Base-by-base conservation (phyloP, 2,797 vertebrate species). In the Pelochelys cantorii region DNA sequence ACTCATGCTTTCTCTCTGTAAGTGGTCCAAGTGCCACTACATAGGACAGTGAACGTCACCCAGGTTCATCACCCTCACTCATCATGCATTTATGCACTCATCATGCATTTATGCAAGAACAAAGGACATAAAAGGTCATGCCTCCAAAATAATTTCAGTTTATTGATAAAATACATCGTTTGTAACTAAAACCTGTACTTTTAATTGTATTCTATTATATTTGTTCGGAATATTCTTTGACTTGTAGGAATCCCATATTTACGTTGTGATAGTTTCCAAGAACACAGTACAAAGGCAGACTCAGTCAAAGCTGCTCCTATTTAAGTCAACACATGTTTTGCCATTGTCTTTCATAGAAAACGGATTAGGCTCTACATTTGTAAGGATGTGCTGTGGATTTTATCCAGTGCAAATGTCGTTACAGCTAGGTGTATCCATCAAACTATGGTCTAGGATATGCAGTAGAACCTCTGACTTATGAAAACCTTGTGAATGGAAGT, bases 51-150 rank as follows among this genome's bases (percentile, higher is more conserved):
- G 42, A 42, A 42, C 42, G 5, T 48, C 42, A 48, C 42, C 42
- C 42, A 48, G 42, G 42, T 48, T 48, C 42, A 48, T 48, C 42
- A 48, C 42, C 8, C 42, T 8, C 7, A 48, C 42, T 48, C 42
- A 48, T 48, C 42, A 48, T 48, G 42, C 52, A 71, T 91, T 92
- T 94, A 85, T 42, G 81, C 89, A 75, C n/a, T n/a, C n/a, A n/a
- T n/a, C n/a, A n/a, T n/a, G 18, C 52, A 71, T 91, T 92, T 94
- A 85, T 42, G 81, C 89, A 75, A 90, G 80, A 94, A 95, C 89
- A 48, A 90, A 79, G 91, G 77, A 82, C 37, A 83, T 68, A 75
- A 87, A 94, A 86, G 48, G 15, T 5, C 81, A 53, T 86, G 37
- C 65, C 87, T 80, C 52, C 89, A 84, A 91, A 94, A 31, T 86